These are phyloP conservation scores for Eilema sororculum DNA, from an alignment of 2,888 invertebrate genomes.

Conservation along the genomic window DNA sequence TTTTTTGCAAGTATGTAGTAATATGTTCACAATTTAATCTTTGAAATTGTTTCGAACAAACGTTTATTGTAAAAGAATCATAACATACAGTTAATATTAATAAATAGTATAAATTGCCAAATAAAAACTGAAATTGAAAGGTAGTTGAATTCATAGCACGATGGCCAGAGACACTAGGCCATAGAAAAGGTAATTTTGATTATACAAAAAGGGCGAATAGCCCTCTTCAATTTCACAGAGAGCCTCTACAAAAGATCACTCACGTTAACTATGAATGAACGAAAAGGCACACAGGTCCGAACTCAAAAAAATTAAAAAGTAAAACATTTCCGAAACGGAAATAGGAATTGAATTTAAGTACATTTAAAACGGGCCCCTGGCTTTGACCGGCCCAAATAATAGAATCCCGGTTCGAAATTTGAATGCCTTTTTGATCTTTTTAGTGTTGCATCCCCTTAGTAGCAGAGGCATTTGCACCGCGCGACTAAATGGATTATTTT, in stretches of 20 bases:
- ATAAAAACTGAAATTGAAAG: constrained; percentile 33
- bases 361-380: constrained; percentile 81
- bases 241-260: constrained; percentile 85
- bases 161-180: constrained; percentile 59
- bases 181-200: constrained; percentile 75
- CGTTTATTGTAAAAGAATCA: too few species aligned
- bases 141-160: constrained; percentile 40
- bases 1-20: too few species aligned
- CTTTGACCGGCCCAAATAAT: constrained; percentile 84
- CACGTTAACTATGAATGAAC: constrained; percentile 85
- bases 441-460: constrained; percentile 80
- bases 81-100: too few species aligned
- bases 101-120: constrained; percentile 26
- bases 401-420: constrained; percentile 75
- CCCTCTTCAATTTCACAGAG: constrained; percentile 84
- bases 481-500: constrained; percentile 87
- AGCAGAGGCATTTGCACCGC: constrained; percentile 79
- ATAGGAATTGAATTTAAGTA: constrained; percentile 86
- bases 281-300: constrained; percentile 77
- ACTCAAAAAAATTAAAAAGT: constrained; percentile 79
- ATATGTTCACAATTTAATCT: too few species aligned
- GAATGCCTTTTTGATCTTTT: constrained; percentile 82
- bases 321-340: constrained; percentile 79
- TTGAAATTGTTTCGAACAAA: too few species aligned
- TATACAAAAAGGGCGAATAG: constrained; percentile 78